Conservation (phyloP, 2,888 invertebrate genomes). For the Drosophila nr. perissopoda region DNA sequence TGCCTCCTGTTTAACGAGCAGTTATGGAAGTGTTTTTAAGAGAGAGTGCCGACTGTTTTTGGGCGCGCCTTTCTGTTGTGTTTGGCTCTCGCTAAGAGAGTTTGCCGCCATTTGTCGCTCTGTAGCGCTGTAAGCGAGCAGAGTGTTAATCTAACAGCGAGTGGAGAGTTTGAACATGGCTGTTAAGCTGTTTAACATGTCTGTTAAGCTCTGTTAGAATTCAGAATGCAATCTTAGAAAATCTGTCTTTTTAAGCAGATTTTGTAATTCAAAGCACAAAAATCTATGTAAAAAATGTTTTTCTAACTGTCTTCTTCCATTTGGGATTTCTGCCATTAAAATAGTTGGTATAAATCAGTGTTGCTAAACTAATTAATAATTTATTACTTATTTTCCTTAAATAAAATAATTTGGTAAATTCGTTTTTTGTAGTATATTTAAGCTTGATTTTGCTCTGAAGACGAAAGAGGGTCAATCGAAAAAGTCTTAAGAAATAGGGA, state of each 20-base stretch:
- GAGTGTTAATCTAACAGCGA: constrained; percentile 21
- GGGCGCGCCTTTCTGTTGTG: constrained; percentile 47
- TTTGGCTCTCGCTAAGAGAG: constrained; percentile 30
- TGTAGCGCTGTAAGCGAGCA: constrained; percentile 44
- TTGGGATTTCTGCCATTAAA: not conserved
- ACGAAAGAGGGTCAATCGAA: not conserved
- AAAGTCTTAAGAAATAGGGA: not conserved
- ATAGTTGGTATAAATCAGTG: not conserved
- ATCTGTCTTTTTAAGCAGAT: not conserved
- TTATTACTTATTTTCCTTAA: not conserved
- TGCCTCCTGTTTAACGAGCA: constrained; percentile 11
- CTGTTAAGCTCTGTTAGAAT: not conserved
- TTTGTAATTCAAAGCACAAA: not conserved
- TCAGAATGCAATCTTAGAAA: not conserved
- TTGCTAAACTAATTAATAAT: not conserved
- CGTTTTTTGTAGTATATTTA: not conserved
- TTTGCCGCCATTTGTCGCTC: constrained; percentile 42
- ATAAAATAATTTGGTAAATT: not conserved
- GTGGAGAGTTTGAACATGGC: constrained; percentile 50
- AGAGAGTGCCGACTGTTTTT: constrained; percentile 24
- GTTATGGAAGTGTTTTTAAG: not conserved
- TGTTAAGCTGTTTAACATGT: constrained; percentile 1
- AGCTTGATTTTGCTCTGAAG: not conserved
- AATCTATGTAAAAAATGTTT: not conserved
- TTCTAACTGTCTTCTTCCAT: not conserved